Percentiles rank a stretch among this genome's conserved stretches.
Evolutionary conservation across 2,888 invertebrate species (phyloP).

Genomic region (Lasioglossum lativentre): DNA sequence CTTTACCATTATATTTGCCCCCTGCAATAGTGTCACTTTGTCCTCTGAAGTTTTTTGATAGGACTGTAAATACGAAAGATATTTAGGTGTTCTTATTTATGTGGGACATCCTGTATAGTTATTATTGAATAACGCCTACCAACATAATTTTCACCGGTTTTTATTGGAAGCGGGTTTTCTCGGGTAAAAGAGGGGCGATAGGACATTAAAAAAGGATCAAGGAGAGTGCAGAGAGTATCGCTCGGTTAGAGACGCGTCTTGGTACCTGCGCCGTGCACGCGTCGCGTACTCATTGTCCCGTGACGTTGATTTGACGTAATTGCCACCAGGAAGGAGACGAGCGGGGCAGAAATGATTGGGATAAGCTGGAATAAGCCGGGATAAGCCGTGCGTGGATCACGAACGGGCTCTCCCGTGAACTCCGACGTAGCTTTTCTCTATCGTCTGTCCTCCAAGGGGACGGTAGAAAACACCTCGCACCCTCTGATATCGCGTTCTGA

Average conservation of each 20-base stretch:
- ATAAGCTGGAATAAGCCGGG: slow-evolving; percentile 84
- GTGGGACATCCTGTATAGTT: too few relatives aligned
- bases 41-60: too few relatives aligned
- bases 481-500: background rate
- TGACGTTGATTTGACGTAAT: slow-evolving; percentile 84
- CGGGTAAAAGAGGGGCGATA: background rate
- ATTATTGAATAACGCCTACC: background rate
- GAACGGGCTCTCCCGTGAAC: slow-evolving; percentile 56
- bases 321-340: slow-evolving; percentile 83
- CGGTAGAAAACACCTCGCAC: slow-evolving; percentile 9
- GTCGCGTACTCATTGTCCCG: slow-evolving; percentile 74
- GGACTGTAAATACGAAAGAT: too few relatives aligned
- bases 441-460: background rate
- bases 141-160: background rate
- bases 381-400: slow-evolving; percentile 81
- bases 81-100: too few relatives aligned
- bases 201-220: slow-evolving; percentile 66
- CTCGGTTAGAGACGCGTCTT: slow-evolving; percentile 26
- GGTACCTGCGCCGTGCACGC: slow-evolving; percentile 62
- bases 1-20: too few relatives aligned
- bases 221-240: slow-evolving; percentile 18
- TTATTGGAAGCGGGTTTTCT: background rate
- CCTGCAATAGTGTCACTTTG: too few relatives aligned
- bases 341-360: slow-evolving; percentile 83
- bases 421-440: slow-evolving; percentile 12